Base-by-base conservation (phyloP, 2,797 vertebrate species). In the Syngnathus acus region DNA sequence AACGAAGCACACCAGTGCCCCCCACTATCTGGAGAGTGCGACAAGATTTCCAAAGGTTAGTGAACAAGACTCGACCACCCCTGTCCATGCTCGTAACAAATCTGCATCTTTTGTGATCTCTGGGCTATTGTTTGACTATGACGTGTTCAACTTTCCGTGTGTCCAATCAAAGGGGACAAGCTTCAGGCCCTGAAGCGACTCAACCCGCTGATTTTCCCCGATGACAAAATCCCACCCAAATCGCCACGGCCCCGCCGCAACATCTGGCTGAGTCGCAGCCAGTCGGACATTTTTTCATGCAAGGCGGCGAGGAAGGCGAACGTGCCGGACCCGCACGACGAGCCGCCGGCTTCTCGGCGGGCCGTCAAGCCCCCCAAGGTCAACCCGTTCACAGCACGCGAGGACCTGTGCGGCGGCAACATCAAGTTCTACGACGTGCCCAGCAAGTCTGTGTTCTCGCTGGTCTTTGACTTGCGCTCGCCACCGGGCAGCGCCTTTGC, bases 361-460 rank as follows among this genome's bases (percentile, higher is more conserved):
- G 73, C 87, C 3, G 68, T 77, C 65, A 73, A 85, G 67, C 75
- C 73, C 6, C 89, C 84, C 47, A 99, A 97, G 87, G 86, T 99
- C 62, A 99, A 99, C 84, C 97, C 97, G n/a, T 99, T 99, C 85
- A 97, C 80, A 17, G 94, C 97, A 71, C 90, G 96, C 2, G 95
- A 99, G 83, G 97, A 99, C 84, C 92, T 99, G 72, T 95, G 95
- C 9, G 96, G 97, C 0, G 97, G 97, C 43, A 98, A 96, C 84
- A 91, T 97, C 72, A 99, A 99, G 84, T 96, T 99, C 76, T 98
- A 89, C 68, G 97, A 97, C 74, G 86, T 95, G 75, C 97, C 96
- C 72, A 99, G 96, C 91, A 96, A 96, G 83, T 98, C 96, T 0
- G 95, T 98, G 72, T 96, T 99, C 84, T 97, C 95, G 16, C 90